Evolutionary conservation across 2,888 invertebrate genomes (phyloP).

Genomic region (Pyrgus malvae): DNA sequence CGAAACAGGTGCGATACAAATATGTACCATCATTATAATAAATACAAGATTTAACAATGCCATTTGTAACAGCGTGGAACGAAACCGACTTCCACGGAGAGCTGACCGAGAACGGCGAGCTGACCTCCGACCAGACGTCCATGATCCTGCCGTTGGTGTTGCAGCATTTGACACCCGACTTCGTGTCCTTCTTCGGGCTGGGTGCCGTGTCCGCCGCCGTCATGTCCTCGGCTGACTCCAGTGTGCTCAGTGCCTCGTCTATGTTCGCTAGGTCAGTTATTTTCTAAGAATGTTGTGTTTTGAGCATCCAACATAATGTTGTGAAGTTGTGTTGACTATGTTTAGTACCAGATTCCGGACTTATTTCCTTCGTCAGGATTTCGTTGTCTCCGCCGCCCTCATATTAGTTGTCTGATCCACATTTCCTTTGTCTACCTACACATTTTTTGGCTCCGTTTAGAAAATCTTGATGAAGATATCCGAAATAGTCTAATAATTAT

Average conservation of each 20-base stretch:
- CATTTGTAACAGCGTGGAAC: slow-evolving; percentile 90
- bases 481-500: no score
- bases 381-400: no score
- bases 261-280: slow-evolving; percentile 92
- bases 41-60: neutral
- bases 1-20: no score
- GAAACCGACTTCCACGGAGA: slow-evolving; percentile 91
- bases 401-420: no score
- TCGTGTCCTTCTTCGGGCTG: slow-evolving; percentile 98
- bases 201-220: slow-evolving; percentile 99
- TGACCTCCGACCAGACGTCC: slow-evolving; percentile 90
- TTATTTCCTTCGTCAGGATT: no score
- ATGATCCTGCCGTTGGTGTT: slow-evolving; percentile 98
- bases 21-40: no score
- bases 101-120: slow-evolving; percentile 82
- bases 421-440: no score
- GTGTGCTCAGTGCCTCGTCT: slow-evolving; percentile 97
- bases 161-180: slow-evolving; percentile 97
- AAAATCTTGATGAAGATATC: no score
- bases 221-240: slow-evolving; percentile 99
- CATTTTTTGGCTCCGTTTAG: no score
- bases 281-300: neutral
- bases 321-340: no score
- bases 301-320: neutral
- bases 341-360: no score